These are phyloP conservation scores for Labia minor DNA, from an alignment of 2,888 invertebrate species.

Conservation along the genomic window DNA sequence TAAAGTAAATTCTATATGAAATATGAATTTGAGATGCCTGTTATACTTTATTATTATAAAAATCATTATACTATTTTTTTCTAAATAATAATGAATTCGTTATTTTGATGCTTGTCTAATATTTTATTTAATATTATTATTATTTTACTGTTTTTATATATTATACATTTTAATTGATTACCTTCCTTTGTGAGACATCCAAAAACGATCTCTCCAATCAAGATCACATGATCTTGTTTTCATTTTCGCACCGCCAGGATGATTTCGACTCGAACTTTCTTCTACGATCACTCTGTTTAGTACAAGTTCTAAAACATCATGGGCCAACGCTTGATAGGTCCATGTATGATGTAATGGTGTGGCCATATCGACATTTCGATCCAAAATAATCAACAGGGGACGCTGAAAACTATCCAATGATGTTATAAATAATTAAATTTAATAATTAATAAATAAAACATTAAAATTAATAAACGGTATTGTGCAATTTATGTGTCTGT, in stretches of 20 bases:
- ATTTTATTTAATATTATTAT: too few relatives aligned
- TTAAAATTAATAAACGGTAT: conserved; percentile 9
- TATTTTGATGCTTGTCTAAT: too few relatives aligned
- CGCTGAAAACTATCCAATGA: conserved; percentile 82
- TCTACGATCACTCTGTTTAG: conserved; percentile 72
- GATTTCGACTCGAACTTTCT: conserved; percentile 44
- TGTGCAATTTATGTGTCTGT: too few relatives aligned
- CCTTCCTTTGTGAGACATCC: conserved; percentile 85
- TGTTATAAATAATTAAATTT: neutral
- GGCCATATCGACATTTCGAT: conserved; percentile 91
- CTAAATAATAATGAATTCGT: too few relatives aligned
- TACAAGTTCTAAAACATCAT: conserved; percentile 87
- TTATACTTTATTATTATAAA: too few relatives aligned
- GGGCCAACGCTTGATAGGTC: conserved; percentile 97
- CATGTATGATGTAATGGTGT: conserved; percentile 98
- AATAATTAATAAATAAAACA: conserved; percentile 19
- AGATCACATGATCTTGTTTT: conserved; percentile 86
- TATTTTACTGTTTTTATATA: too few relatives aligned
- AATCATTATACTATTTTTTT: too few relatives aligned
- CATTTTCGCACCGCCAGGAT: conserved; percentile 52
- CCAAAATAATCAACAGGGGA: conserved; percentile 82
- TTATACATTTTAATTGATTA: conserved; percentile 26
- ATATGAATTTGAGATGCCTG: too few relatives aligned
- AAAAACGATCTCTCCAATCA: conserved; percentile 79
- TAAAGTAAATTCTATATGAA: too few relatives aligned